Evolutionary conservation across 2,113 vertebrate genomes (phyloP).

Genomic region (Tyrannus savana): DNA sequence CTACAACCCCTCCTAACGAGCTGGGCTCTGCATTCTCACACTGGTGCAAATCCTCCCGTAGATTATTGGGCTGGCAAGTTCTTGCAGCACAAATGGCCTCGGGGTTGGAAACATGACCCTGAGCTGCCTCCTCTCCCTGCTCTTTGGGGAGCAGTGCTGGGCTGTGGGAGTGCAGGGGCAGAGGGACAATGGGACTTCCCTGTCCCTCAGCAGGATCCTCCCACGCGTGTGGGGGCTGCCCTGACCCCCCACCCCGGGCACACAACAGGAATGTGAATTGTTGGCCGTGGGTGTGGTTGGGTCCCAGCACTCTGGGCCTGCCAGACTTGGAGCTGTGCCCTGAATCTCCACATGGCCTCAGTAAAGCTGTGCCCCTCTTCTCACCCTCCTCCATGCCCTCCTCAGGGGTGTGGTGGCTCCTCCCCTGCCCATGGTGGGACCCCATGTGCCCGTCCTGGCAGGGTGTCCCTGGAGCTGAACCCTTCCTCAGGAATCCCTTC

Average conservation of each 20-base stretch:
- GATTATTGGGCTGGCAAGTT: not conserved
- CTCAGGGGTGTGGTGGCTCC: not conserved
- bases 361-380: not conserved
- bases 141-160: not conserved
- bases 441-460: not conserved
- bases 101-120: not conserved
- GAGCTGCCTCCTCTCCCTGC: not conserved
- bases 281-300: conserved; percentile 13
- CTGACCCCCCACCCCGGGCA: not conserved
- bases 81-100: not conserved
- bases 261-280: not conserved
- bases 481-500: not conserved
- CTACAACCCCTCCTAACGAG: not conserved
- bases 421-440: not conserved
- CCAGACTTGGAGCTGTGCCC: not conserved
- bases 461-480: not conserved
- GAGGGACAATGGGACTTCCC: not conserved
- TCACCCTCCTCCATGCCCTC: not conserved
- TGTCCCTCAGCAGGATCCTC: not conserved
- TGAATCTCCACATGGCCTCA: not conserved
- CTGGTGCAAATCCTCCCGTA: not conserved
- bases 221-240: not conserved
- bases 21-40: not conserved
- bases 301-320: not conserved
- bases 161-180: not conserved